Evolutionary conservation across 2,113 vertebrate genomes (phyloP).

Genomic region (Uropsilus gracilis): DNA sequence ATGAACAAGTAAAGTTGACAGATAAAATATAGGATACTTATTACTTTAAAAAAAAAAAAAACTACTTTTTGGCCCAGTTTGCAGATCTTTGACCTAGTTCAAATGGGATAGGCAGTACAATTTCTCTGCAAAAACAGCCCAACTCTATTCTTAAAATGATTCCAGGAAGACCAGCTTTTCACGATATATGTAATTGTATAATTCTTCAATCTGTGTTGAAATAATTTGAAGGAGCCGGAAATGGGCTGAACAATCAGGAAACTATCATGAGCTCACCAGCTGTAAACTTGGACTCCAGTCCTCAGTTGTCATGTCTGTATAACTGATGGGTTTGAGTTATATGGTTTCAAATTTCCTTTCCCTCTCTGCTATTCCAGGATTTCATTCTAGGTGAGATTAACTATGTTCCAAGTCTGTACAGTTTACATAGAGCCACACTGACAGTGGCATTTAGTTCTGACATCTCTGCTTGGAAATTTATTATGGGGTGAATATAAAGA

Average conservation of each 20-base stretch:
- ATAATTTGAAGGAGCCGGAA: not conserved
- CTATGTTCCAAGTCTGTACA: not conserved
- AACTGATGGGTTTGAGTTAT: not conserved
- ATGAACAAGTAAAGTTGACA: not conserved
- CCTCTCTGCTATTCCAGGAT: not conserved
- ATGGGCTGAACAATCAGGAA: not conserved
- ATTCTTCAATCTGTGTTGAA: not conserved
- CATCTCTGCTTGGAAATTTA: constrained; percentile 20
- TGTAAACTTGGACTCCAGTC: not conserved
- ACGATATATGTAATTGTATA: not conserved
- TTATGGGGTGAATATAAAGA: not conserved
- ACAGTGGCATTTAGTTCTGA: not conserved
- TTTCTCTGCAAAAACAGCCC: not conserved
- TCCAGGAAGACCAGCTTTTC: not conserved
- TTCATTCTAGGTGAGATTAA: not conserved
- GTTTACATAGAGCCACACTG: not conserved
- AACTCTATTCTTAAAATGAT: not conserved
- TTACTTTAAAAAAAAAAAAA: not conserved
- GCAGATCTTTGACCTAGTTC: not conserved
- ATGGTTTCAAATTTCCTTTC: not conserved
- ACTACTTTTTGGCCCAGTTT: not conserved
- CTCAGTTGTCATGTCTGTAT: not conserved
- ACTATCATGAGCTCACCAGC: not conserved
- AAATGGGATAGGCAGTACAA: not conserved
- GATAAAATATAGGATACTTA: not conserved